Base-by-base conservation (phyloP, 2,797 vertebrate species). In the Enteromius argenteus region DNA sequence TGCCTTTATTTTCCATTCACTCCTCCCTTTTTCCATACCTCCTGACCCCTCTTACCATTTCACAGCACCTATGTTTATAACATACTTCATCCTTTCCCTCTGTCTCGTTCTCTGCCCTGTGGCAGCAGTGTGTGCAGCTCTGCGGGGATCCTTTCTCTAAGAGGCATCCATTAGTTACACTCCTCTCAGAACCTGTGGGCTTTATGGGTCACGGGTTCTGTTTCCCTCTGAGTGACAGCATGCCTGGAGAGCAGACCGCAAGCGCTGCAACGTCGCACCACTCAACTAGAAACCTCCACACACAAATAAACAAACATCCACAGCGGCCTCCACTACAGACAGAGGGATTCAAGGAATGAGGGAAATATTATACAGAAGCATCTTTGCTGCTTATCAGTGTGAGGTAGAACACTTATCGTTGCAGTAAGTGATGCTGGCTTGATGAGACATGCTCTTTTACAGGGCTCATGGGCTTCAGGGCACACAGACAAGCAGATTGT, bases 131-230 rank as follows among this genome's bases (percentile, higher is more conserved):
- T 74, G 78, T 80, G 66, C 42, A 56, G 56, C 56, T 69, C 82
- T 21, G 30, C 39, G 1, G 58, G 83, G 69, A 81, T 73, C 53
- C 21, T 44, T 27, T 58, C 68, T 79, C 81, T 84, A 78, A 87
- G 84, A 85, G 67, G 74, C 82, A 83, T 81, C 85, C 74, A 85
- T 88, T 85, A 86, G 85, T 81, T 76, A 53, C 71, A 72, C 78
- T 76, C 68, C 78, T 87, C 62, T 82, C 72, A 60, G 86, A 84
- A 67, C 73, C 82, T 82, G 81, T 85, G 79, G 80, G 78, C 80
- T 64, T 82, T 62, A 23, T 76, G 75, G 84, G 68, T 85, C 83
- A 84, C 0, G n/a, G 80, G 78, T 85, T 81, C 74, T 58, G 80
- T 77, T 84, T 77, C 81, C 60, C 60, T 84, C 69, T 42, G 86